Evolutionary conservation across 2,797 vertebrate genomes (phyloP), one percentile per base, ranked within the genome.

Genomic region (Spea hammondii): DNA sequence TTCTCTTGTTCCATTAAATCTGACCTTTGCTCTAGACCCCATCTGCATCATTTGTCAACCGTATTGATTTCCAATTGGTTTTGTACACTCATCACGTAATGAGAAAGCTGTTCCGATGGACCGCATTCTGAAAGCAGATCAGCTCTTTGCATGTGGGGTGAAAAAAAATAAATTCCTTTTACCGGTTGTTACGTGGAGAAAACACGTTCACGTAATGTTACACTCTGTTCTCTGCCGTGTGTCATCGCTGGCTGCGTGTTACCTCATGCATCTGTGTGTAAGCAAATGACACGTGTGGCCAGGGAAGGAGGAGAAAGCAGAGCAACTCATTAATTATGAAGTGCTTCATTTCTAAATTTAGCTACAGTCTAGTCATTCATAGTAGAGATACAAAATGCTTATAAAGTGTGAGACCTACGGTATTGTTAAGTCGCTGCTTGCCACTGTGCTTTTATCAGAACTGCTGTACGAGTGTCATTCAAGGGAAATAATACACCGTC

Each of bases 401-500:
- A 62, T 75, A 70, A 80, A 77, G 64, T 71, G 48, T 74, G 44
- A 80, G n/a, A 62, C 79, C 83, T 82, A 45, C 67, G 11, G 76
- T 77, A 54, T 83, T 85, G 83, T 86, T 84, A 84, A 83, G 77
- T 86, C 83, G 76, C 77, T 83, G 14, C 59, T 77, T 70, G 66
- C 59, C 59, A 62, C 60, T 17, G 54, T 11, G 6, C 17, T 70
- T 79, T 84, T 86, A 71, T 57, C 51, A 46, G 53, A 72, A 66
- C 70, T 83, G 74, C 55, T 64, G 53, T 83, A 78, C 76, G 32
- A 84, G 83, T 89, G 80, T 88, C 83, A 71, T 82, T 84, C 86
- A 79, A 46, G 48, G 32, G 64, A 44, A 59, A 60, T 32, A 82
- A 85, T 87, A 85, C 80, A 76, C 80, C 84, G 17, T 72, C 85